Conservation (phyloP, 2,888 invertebrate genomes). For the Chromoteleia sp. region DNA sequence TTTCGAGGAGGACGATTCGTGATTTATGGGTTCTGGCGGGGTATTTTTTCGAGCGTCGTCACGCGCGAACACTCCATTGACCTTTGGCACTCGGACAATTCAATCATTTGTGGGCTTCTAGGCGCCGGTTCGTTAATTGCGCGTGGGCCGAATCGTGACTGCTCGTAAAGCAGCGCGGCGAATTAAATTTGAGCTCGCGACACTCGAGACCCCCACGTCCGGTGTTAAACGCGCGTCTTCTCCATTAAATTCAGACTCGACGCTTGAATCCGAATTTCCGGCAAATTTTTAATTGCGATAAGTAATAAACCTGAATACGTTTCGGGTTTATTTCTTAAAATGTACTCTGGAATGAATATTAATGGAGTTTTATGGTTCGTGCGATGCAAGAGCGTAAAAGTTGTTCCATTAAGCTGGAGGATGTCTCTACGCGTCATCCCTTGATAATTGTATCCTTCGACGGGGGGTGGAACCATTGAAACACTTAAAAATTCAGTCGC, state of each 20-base stretch:
- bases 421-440: conserved; percentile 69
- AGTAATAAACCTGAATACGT: no score
- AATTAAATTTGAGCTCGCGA: conserved; percentile 25
- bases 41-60: neutral
- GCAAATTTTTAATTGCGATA: conserved; percentile 9
- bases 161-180: neutral
- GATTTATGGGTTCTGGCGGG: no score
- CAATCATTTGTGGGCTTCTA: conserved; percentile 27
- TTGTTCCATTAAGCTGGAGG: conserved; percentile 80
- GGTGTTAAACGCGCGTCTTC: conserved; percentile 12
- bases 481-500: conserved; percentile 76
- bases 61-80: conserved; percentile 39
- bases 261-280: conserved; percentile 23
- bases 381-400: conserved; percentile 72
- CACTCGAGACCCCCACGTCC: conserved; percentile 34
- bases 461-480: conserved; percentile 71
- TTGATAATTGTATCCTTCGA: conserved; percentile 69
- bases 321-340: no score
- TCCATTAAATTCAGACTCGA: neutral
- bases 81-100: conserved; percentile 48
- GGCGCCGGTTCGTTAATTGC: conserved; percentile 52
- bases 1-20: no score
- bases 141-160: conserved; percentile 38
- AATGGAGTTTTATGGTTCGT: neutral
- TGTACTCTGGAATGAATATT: neutral